These are phyloP conservation scores for Chloroceryle amazona DNA, from an alignment of 2,797 vertebrate genomes.

Conservation along the genomic window DNA sequence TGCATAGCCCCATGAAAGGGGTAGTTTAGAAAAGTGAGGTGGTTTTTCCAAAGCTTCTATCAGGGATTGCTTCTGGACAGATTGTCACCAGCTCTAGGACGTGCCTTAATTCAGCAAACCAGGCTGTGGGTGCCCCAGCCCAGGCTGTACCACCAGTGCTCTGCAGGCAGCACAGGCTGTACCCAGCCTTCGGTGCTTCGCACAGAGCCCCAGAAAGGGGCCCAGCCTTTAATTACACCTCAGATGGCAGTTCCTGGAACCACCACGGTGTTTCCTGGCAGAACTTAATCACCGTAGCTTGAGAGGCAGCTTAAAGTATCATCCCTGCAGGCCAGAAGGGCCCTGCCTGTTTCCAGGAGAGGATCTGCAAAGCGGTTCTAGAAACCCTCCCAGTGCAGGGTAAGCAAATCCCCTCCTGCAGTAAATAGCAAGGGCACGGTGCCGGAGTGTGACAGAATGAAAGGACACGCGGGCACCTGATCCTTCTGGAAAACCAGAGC, in stretches of 20 bases:
- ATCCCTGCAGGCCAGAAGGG: neutral
- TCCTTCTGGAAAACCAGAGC: conserved; percentile 30
- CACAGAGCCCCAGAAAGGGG: neutral
- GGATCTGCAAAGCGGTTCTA: neutral
- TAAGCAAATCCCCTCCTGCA: conserved; percentile 45
- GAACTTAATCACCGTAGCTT: neutral
- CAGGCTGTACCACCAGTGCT: neutral
- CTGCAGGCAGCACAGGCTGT: neutral
- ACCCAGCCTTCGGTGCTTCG: neutral
- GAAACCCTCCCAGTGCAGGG: neutral
- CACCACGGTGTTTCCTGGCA: neutral
- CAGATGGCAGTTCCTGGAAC: conserved; percentile 21
- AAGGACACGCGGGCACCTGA: conserved; percentile 40
- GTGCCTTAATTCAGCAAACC: neutral
- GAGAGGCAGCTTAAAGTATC: conserved; percentile 26
- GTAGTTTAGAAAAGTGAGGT: neutral
- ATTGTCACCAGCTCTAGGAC: neutral
- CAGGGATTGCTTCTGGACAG: neutral
- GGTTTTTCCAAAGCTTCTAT: neutral
- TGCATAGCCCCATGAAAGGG: neutral
- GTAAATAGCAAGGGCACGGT: conserved; percentile 43
- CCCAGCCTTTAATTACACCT: conserved; percentile 7
- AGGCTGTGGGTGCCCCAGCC: neutral
- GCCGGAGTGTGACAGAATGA: conserved; percentile 32
- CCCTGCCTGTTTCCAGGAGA: neutral